Conservation (phyloP, 2,797 vertebrate species). For the Dryobates pubescens region DNA sequence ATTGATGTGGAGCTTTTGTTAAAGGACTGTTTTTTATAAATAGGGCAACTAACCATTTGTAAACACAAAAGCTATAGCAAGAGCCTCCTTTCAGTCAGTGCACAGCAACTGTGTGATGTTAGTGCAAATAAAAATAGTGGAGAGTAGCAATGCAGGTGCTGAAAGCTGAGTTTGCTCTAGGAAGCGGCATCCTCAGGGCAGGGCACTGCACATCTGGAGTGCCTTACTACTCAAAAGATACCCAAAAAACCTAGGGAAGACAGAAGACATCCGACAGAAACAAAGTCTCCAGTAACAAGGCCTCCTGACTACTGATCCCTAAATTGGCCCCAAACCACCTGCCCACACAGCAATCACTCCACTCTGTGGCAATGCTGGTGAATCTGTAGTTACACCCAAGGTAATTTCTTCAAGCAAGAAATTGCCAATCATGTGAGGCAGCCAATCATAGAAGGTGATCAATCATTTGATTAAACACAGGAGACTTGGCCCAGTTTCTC, state of each 20-base stretch:
- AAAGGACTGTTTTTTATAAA: background rate
- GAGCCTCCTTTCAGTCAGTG: background rate
- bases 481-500: background rate
- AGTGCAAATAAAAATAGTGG: background rate
- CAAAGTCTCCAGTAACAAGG: background rate
- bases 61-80: background rate
- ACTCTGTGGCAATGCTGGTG: background rate
- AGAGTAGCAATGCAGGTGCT: accelerated
- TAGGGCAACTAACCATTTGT: background rate
- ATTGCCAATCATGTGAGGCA: background rate
- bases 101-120: background rate
- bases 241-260: background rate
- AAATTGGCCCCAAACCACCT: background rate
- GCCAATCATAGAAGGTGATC: background rate
- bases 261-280: background rate
- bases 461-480: background rate
- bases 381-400: constrained; percentile 58
- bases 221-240: background rate
- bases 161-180: background rate
- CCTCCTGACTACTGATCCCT: background rate
- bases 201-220: background rate
- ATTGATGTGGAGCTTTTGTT: background rate
- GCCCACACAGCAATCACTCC: background rate
- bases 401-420: constrained; percentile 8
- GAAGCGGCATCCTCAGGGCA: background rate